Evolutionary conservation across 1,140 invertebrate genomes (phyloP).

Genomic region (Leguminivora glycinivorella): DNA sequence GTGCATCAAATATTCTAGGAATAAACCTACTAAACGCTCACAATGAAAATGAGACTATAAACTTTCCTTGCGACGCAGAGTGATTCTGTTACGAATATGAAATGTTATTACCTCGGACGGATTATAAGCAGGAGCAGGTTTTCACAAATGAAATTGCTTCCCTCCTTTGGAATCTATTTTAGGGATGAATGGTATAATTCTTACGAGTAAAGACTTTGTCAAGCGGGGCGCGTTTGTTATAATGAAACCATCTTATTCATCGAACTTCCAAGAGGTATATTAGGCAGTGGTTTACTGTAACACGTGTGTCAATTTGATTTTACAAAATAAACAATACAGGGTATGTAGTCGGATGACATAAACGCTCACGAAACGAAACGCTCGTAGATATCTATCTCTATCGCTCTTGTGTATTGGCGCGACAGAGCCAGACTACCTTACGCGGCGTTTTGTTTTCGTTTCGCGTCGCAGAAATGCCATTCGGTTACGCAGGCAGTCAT

Average conservation of each 20-base stretch:
- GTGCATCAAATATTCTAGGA: constrained; percentile 73
- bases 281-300: not conserved
- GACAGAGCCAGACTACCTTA: no score
- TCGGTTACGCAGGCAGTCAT: no score
- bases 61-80: constrained; percentile 74
- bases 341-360: no score
- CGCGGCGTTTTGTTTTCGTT: no score
- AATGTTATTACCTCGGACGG: constrained; percentile 78
- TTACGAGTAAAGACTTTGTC: constrained; percentile 72
- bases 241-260: constrained; percentile 34
- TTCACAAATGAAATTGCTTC: constrained; percentile 79
- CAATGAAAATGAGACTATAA: constrained; percentile 79
- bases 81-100: constrained; percentile 79
- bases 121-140: constrained; percentile 79
- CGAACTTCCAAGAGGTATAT: not conserved
- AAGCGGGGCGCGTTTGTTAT: constrained; percentile 60
- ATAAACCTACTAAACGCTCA: constrained; percentile 75
- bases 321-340: not conserved
- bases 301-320: not conserved
- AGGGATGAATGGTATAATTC: constrained; percentile 77
- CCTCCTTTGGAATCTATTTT: constrained; percentile 77
- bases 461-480: no score
- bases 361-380: no score
- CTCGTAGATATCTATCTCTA: no score
- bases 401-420: no score